Evolutionary conservation across 1,140 invertebrate species (phyloP), one percentile per base, ranked within the genome.

Genomic region (Drosophila obscura): DNA sequence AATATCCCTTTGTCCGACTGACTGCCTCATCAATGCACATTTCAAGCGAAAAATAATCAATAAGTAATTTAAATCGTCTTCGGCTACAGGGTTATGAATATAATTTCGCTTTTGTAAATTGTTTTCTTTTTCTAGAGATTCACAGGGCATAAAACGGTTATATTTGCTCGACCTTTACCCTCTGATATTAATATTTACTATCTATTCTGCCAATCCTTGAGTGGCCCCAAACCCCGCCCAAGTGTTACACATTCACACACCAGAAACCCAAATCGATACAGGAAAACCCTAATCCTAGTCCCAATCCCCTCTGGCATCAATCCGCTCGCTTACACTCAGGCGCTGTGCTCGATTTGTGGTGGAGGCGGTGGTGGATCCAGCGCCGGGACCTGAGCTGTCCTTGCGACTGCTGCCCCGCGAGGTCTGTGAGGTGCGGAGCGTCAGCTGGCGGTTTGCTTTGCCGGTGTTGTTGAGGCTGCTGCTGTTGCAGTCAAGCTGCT

Each of bases 401-500:
- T 69, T 74, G 50, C 80, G 74, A 43, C 73, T 74, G 50, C 80
- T 69, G 35, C 73, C 59, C 48, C 80, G 73, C 61, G 82, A 60
- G 55, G 85, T 59, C 13, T 82, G 90, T 65, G 83, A 79, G 48
- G 80, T 82, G 19, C 90, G 79, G 55, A 89, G 69, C 57, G 90
- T 91, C 13, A 91, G 74, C 72, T 91, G 90, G 31, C 90, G 90
- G 44, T 76, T 88, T 66, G 91, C 58, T 77, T 82, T 90, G 83
- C 64, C 78, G 71, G 61, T 74, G 64, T 51, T 71, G 64, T 50
- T 74, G 74, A 59, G 66, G 72, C 56, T 73, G 80, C 82, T 76
- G 79, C 71, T 91, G 66, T 90, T 90, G 78, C 84, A 91, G 73
- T 91, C 90, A 52, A 91, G 69, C 73, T 84, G 83, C 69, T 91